Conservation (phyloP, 2,113 vertebrate species). For the Tachysurus fulvidraco region DNA sequence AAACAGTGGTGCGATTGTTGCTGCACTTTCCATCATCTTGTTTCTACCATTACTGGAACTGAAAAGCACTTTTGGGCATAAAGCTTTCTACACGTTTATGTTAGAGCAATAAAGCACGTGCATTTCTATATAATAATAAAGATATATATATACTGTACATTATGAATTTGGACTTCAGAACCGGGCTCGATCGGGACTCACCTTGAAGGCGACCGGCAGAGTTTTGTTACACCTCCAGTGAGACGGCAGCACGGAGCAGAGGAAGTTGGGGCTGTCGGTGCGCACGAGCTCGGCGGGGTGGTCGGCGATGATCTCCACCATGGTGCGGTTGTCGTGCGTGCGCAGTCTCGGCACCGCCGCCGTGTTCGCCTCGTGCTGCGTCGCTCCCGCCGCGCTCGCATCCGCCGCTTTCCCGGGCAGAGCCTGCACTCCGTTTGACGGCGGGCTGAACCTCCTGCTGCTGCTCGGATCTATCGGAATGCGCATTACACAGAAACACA, state of each 20-base stretch:
- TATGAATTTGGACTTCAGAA: not conserved
- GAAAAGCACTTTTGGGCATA: not conserved
- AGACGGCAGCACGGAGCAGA: slow-evolving; percentile 88
- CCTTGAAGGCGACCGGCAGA: slow-evolving; percentile 90
- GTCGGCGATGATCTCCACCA: slow-evolving; percentile 85
- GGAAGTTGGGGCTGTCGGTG: slow-evolving; percentile 94
- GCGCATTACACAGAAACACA: slow-evolving; percentile 54
- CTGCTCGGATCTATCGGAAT: slow-evolving; percentile 78
- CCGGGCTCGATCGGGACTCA: slow-evolving; percentile 61
- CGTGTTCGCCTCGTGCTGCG: slow-evolving; percentile 66
- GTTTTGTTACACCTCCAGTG: slow-evolving; percentile 97
- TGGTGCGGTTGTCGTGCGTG: slow-evolving; percentile 80
- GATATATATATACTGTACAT: not conserved
- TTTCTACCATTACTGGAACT: not conserved
- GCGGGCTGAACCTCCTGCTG: slow-evolving; percentile 79
- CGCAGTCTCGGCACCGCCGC: slow-evolving; percentile 70
- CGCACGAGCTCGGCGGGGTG: slow-evolving; percentile 85
- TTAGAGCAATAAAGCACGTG: not conserved
- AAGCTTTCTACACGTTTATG: not conserved
- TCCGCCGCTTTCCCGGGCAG: slow-evolving; percentile 82
- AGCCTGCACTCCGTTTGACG: slow-evolving; percentile 74
- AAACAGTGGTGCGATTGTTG: not conserved
- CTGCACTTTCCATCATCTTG: not conserved
- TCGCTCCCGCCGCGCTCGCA: slow-evolving; percentile 68
- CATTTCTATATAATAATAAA: not conserved